Evolutionary conservation across 2,113 vertebrate genomes (phyloP), one percentile per base, ranked within the genome.

Genomic region (Leucosticte australis): DNA sequence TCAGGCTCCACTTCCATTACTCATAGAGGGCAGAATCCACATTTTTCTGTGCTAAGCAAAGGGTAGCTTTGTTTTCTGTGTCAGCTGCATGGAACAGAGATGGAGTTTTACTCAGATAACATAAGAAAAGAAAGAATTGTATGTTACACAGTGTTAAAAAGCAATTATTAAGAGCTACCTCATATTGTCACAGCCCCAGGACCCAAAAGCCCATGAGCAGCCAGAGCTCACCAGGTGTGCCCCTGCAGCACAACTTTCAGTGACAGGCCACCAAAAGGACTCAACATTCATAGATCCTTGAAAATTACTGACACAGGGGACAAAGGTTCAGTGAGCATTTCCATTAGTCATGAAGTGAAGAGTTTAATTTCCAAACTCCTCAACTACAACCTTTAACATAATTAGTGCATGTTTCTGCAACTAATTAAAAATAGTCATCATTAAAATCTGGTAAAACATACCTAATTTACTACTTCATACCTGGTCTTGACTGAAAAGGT

Each of bases 41-140:
- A 0, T 83, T 94, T 92, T 92, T 42, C 67, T 77, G 31, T 41
- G 70, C 95, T 94, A 55, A 92, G 88, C 86, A 95, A 80, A 78
- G 50, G 71, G 9, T 26, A 50, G 41, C 13, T 35, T 69, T 79
- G 56, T 86, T 87, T 95, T 92, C 57, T 86, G 2, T 76, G 59
- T 71, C 57, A 59, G 41, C 21, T 80, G 24, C 7, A 53, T 79
- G 76, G 62, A 86, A 82, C 28, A 67, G 26, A 92, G 35, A 67
- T 41, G 6, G 56, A 11, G 7, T 73, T 95, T 80, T 81, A 24
- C 21, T 76, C 53, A 83, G 13, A 42, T 15, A 83, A 18, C 0
- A 1, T 63, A 70, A 74, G 10, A 20, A 80, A 88, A 11, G 15
- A 44, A 90, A 52, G 20, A 63, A 69, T 6, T 64, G 10, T 37